Evolutionary conservation across 2,797 vertebrate species (phyloP).

Genomic region (Leontopithecus rosalia): DNA sequence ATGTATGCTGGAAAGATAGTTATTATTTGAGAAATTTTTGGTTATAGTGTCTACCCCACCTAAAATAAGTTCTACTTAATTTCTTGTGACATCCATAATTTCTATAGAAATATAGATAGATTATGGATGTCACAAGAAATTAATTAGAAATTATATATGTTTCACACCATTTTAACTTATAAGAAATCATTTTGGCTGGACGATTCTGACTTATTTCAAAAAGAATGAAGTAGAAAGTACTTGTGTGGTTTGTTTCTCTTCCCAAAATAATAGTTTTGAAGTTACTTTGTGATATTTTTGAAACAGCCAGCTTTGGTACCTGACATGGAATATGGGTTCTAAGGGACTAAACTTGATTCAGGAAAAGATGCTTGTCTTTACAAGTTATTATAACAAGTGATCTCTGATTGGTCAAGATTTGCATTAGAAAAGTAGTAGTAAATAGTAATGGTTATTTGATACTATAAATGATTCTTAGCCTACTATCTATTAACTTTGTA

Average conservation of each 20-base stretch:
- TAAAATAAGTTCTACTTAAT: not conserved
- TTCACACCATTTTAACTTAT: not conserved
- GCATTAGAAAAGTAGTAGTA: not conserved
- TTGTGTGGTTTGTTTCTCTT: not conserved
- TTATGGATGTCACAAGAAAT: not conserved
- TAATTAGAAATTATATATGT: not conserved
- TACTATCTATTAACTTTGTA: not conserved
- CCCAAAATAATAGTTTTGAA: not conserved
- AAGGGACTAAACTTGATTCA: not conserved
- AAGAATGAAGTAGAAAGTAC: not conserved
- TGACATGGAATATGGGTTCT: not conserved
- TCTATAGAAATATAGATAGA: not conserved
- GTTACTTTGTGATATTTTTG: not conserved
- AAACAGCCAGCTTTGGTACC: not conserved
- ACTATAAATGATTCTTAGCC: not conserved
- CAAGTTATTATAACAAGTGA: not conserved
- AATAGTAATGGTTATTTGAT: not conserved
- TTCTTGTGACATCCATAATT: not conserved
- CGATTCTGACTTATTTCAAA: not conserved
- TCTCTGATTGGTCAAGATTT: not conserved
- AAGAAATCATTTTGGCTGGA: not conserved
- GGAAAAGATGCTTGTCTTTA: not conserved
- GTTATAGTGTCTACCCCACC: not conserved
- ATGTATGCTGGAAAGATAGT: not conserved
- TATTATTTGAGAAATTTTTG: not conserved